Evolutionary conservation across 2,113 vertebrate genomes (phyloP).

Genomic region (Hypocryptadius cinnamomeus): DNA sequence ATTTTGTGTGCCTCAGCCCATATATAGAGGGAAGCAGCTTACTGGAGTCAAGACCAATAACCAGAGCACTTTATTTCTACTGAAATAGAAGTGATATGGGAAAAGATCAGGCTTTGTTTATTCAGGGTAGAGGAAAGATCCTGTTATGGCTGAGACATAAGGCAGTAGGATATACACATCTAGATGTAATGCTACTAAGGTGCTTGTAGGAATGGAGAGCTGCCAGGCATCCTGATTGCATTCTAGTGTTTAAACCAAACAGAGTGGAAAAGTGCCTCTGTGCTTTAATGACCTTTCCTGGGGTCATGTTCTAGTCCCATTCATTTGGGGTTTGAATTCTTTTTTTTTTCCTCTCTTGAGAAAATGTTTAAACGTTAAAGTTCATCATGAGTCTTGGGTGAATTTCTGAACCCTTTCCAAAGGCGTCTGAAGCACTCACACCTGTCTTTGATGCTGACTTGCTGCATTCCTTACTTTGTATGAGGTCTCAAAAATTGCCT

Average conservation of each 20-base stretch:
- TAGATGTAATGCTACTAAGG: neutral
- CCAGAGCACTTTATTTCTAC: neutral
- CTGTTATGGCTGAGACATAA: conserved; percentile 23
- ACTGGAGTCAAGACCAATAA: neutral
- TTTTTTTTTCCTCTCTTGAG: neutral
- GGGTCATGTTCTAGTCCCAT: neutral
- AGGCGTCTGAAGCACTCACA: neutral
- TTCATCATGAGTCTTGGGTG: neutral
- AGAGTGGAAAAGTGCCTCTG: neutral
- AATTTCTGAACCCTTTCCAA: neutral
- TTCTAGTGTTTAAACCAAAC: conserved; percentile 17
- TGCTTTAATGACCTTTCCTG: conserved; percentile 13
- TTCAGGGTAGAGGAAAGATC: neutral
- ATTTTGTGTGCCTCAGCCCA: neutral
- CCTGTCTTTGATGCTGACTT: neutral
- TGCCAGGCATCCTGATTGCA: neutral
- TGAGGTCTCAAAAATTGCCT: conserved; percentile 38
- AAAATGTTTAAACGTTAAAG: neutral
- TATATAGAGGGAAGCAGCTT: neutral
- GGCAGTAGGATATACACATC: neutral
- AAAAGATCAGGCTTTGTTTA: conserved; percentile 46
- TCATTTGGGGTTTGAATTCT: neutral
- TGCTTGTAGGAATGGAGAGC: neutral
- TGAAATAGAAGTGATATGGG: conserved; percentile 9
- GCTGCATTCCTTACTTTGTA: conserved; percentile 13